Base-by-base conservation (phyloP, 1,140 invertebrate species). In the Megathymus violae region DNA sequence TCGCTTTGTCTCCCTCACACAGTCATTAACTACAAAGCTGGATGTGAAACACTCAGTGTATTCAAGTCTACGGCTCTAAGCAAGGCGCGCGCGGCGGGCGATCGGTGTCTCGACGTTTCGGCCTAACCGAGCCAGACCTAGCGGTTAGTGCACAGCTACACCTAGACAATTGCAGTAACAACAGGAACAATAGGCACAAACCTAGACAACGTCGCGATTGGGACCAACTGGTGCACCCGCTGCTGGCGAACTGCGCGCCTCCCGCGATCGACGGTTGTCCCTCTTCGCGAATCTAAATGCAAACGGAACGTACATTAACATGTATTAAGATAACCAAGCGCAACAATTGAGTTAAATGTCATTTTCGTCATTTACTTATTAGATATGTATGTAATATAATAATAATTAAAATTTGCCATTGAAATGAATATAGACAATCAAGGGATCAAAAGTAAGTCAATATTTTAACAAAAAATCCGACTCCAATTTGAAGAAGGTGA, bases 151-250 rank as follows among this genome's bases (percentile, higher is more conserved):
- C 78, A 77, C n/a, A n/a, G n/a, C 77, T 46, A 46, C 43, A 43
- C 41, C 41, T 43, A 78, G 61, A 78, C 71, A 67, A 74, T 67
- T 70, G 66, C 60, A 87, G 66, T 48, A 82, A 52, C 48, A 88
- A 65, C 61, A 86, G 65, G 60, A 89, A 69, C 43, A 90, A 78
- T 38, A 88, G 81, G 63, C 82, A 90, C 88, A 88, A 88, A 90
- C 88, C 88, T 90, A 88, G 48, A 69, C 85, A 90, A 44, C 65
- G 78, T 54, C 78, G 81, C 1, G 80, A 61, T 25, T 76, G 71
- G 0, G 76, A 56, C 9, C 79, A 74, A 41, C 79, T 76, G 0
- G 74, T 31, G 67, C 87, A 88, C 0, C 85, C 87, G 40, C 69
- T 80, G 46, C 62, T 67, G 3, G 73, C 61, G 64, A 67, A 76